Evolutionary conservation across 2,797 vertebrate species (phyloP).

Genomic region (Sphenodon punctatus): DNA sequence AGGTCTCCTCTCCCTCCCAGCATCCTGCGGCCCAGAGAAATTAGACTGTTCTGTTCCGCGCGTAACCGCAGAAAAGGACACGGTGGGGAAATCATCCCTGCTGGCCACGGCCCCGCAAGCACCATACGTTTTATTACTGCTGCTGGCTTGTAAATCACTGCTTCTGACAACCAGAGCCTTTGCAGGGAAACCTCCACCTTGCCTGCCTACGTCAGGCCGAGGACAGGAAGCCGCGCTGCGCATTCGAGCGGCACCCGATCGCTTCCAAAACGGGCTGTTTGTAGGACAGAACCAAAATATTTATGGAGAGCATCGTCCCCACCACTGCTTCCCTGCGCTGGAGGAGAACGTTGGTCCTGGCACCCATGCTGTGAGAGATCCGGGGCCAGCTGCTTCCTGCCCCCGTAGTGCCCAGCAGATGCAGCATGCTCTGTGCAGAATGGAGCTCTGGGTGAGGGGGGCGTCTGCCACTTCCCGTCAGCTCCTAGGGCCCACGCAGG

Average conservation of each 20-base stretch:
- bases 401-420: no score
- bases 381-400: rapidly evolving
- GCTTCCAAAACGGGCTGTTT: rapidly evolving
- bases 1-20: no score
- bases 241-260: no score
- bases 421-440: no score
- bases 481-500: neutral
- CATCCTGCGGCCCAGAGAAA: no score
- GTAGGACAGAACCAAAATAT: neutral
- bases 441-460: no score
- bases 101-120: rapidly evolving
- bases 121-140: neutral
- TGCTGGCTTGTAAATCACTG: conserved; percentile 20
- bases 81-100: neutral
- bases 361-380: neutral
- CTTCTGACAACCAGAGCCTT: conserved; percentile 10
- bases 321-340: neutral
- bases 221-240: no score
- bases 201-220: neutral
- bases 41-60: no score
- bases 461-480: no score
- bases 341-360: neutral
- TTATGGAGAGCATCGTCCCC: no score
- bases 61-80: conserved; percentile 5
- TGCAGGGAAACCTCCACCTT: conserved; percentile 33